These are phyloP conservation scores for Amphipyra tragopoginis DNA, from an alignment of 2,888 invertebrate genomes.

Conservation along the genomic window DNA sequence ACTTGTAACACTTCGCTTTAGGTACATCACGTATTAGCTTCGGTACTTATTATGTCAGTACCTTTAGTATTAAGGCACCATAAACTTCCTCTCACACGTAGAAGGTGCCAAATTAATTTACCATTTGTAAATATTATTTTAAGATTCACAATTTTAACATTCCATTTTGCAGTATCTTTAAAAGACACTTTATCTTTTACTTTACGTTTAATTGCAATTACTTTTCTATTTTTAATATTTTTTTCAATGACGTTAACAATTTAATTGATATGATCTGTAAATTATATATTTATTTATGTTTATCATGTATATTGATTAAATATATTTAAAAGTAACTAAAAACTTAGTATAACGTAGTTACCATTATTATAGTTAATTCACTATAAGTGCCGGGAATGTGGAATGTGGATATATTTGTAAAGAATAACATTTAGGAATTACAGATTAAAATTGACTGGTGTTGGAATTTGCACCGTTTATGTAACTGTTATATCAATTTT, in stretches of 20 bases:
- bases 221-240: conserved; percentile 6
- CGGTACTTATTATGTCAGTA: conserved; percentile 53
- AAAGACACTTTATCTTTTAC: conserved; percentile 28
- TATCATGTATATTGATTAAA: conserved; percentile 39
- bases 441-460: conserved; percentile 34
- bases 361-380: conserved; percentile 65
- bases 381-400: conserved; percentile 85
- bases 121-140: conserved; percentile 65
- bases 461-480: conserved; percentile 37
- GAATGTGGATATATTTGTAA: conserved; percentile 76
- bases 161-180: conserved; percentile 54
- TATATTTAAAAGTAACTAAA: conserved; percentile 41
- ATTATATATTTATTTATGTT: conserved; percentile 40
- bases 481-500: conserved; percentile 5
- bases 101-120: conserved; percentile 65
- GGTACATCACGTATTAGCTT: conserved; percentile 58
- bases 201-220: conserved; percentile 9
- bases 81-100: conserved; percentile 53
- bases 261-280: conserved; percentile 28
- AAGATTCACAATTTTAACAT: conserved; percentile 57
- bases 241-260: conserved; percentile 8
- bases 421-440: conserved; percentile 41
- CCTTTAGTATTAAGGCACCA: conserved; percentile 59
- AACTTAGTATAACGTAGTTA: conserved; percentile 67
- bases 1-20: conserved; percentile 61